Evolutionary conservation across 2,113 vertebrate genomes (phyloP).

Genomic region (Carollia perspicillata): DNA sequence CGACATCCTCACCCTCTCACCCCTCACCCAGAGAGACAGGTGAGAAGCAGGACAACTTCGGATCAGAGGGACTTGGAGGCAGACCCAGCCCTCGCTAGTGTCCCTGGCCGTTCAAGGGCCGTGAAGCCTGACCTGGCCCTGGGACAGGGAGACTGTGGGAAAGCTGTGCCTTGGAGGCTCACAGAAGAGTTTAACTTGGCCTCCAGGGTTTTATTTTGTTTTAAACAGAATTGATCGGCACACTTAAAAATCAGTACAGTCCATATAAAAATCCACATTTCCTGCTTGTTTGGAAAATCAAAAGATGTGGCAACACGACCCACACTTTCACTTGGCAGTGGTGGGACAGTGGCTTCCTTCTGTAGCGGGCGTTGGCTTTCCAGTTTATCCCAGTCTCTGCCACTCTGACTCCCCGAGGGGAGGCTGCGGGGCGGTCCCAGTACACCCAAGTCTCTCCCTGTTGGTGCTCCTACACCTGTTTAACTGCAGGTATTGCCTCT

Average conservation of each 20-base stretch:
- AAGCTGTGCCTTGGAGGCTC: not conserved
- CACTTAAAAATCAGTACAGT: not conserved
- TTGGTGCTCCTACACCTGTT: not conserved
- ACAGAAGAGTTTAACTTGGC: not conserved
- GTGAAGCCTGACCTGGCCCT: not conserved
- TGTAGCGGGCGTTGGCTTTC: not conserved
- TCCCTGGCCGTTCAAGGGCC: not conserved
- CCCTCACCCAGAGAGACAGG: not conserved
- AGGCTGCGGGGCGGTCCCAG: not conserved
- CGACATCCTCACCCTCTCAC: not conserved
- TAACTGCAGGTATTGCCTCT: not conserved
- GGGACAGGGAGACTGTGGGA: not conserved
- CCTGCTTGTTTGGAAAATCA: constrained; percentile 7
- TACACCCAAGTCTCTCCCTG: not conserved
- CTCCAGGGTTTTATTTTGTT: not conserved
- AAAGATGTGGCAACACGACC: not conserved
- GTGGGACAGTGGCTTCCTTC: not conserved
- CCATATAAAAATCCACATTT: not conserved
- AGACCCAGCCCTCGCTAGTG: too few relatives aligned
- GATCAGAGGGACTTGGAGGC: not conserved
- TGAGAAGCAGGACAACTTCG: not conserved
- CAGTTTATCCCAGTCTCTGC: not conserved
- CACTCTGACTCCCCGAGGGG: not conserved
- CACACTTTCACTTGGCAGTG: not conserved
- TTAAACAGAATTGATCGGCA: not conserved